A percentile compares a stretch with the other conserved stretches of the same genome.
These are phyloP conservation scores for Clarias fuscus DNA, from an alignment of 2,797 vertebrate genomes.

Conservation along the genomic window DNA sequence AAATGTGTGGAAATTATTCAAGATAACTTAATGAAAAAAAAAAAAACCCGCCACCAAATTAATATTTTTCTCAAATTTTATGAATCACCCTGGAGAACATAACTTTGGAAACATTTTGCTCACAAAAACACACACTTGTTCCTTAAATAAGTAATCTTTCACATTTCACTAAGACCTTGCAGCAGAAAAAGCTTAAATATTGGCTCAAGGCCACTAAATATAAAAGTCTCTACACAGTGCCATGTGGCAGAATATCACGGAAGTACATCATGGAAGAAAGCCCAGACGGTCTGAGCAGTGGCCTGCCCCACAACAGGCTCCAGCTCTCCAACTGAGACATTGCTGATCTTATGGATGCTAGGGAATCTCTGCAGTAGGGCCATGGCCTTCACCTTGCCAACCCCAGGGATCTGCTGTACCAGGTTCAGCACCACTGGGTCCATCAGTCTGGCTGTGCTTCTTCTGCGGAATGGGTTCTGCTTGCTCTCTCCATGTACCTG, in stretches of 20 bases:
- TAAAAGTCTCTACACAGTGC: background rate
- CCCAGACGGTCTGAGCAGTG: slow-evolving; percentile 74
- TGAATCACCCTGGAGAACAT: background rate
- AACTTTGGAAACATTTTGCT: background rate
- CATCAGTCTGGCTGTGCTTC: slow-evolving; percentile 56
- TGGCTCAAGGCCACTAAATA: too few relatives aligned
- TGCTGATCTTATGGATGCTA: slow-evolving; percentile 81
- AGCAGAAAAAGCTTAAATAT: too few relatives aligned
- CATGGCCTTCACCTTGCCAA: slow-evolving; percentile 83
- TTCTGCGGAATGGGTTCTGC: slow-evolving; percentile 81
- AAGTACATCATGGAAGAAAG: slow-evolving; percentile 72
- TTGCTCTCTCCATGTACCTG: slow-evolving; percentile 81
- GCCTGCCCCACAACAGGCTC: slow-evolving; percentile 76
- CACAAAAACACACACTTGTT: background rate
- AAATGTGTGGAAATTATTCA: background rate
- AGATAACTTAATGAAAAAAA: background rate
- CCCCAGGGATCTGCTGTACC: slow-evolving; percentile 83
- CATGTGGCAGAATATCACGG: slow-evolving; percentile 13
- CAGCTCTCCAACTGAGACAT: slow-evolving; percentile 70
- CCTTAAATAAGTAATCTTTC: background rate
- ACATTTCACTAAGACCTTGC: background rate
- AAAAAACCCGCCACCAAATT: background rate
- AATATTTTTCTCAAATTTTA: background rate
- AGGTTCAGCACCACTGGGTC: slow-evolving; percentile 74
- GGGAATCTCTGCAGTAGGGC: slow-evolving; percentile 80